Conservation (phyloP, 92 coral and sea anemone genomes). For the Porites cylindrica region DNA sequence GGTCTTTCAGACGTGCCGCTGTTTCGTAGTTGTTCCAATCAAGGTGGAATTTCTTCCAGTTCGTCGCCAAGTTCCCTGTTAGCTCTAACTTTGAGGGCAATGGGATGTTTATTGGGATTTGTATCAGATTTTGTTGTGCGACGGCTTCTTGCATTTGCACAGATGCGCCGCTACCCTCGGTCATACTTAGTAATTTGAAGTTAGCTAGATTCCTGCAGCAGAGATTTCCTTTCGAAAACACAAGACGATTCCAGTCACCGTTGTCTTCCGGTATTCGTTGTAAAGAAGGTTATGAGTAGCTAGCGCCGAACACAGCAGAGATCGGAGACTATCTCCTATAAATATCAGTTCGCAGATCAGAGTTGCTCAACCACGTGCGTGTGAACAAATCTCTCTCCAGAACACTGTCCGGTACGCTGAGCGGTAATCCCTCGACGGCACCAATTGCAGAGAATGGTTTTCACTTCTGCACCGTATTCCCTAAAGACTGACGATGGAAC, state of each 20-base stretch:
- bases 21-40: slow-evolving; percentile 62
- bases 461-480: slow-evolving; percentile 11
- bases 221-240: slow-evolving; percentile 14
- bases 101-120: slow-evolving; percentile 59
- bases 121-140: slow-evolving; percentile 17
- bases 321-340: no score
- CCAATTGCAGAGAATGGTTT: neutral
- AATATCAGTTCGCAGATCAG: neutral
- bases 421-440: neutral
- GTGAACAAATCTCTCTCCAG: neutral
- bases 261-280: neutral
- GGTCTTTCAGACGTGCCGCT: slow-evolving; percentile 34
- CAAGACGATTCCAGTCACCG: neutral
- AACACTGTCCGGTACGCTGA: slow-evolving; percentile 5
- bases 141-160: neutral
- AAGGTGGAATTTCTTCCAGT: slow-evolving; percentile 60
- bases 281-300: slow-evolving; percentile 8
- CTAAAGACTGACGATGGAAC: neutral
- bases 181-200: neutral
- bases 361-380: neutral
- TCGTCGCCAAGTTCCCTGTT: slow-evolving; percentile 45
- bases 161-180: slow-evolving; percentile 4
- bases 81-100: slow-evolving; percentile 53
- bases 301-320: neutral
- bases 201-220: neutral